A percentile compares a stretch with the other conserved stretches of the same genome.
These are phyloP conservation scores for Tokudaia tokunoshimensis DNA, from an alignment of 2,797 vertebrate genomes.

Conservation along the genomic window DNA sequence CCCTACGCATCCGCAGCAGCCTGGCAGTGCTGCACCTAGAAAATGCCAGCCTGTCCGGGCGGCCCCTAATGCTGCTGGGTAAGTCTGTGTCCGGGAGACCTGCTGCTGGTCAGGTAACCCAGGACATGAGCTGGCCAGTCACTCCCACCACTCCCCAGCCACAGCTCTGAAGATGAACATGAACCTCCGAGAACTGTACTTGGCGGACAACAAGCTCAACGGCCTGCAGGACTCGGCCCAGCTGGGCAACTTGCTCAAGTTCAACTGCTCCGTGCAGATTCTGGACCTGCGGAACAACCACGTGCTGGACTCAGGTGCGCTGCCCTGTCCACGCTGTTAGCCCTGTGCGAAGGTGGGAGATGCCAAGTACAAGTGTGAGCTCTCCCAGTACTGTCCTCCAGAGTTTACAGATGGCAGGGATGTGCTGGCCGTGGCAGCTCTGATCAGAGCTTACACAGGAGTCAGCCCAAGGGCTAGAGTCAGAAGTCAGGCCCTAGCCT, in stretches of 20 bases:
- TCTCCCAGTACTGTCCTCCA: neutral
- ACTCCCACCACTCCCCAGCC: conserved; percentile 79
- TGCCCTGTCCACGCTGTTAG: rapidly evolving
- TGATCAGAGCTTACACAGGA: too few relatives aligned
- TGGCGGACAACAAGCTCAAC: conserved; percentile 97
- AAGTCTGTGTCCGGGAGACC: conserved; percentile 38
- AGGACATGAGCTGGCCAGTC: neutral
- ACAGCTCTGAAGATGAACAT: conserved; percentile 98
- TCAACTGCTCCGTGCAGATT: conserved; percentile 97
- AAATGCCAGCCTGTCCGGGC: conserved; percentile 93
- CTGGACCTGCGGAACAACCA: conserved; percentile 97
- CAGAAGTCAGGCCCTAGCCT: neutral
- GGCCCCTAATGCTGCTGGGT: conserved; percentile 96
- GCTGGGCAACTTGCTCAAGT: conserved; percentile 96
- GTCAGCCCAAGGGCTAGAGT: rapidly evolving
- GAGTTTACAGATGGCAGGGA: neutral
- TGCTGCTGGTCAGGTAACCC: neutral
- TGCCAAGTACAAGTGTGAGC: neutral
- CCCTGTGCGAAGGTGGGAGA: neutral
- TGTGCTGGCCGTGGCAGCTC: neutral
- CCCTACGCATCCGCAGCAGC: conserved; percentile 96
- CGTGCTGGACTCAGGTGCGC: conserved; percentile 94
- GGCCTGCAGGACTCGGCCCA: conserved; percentile 96
- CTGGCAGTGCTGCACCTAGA: conserved; percentile 94
- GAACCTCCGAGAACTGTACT: conserved; percentile 95